These are phyloP conservation scores for Cheilosia urbana DNA, from an alignment of 2,888 invertebrate genomes.

Conservation along the genomic window DNA sequence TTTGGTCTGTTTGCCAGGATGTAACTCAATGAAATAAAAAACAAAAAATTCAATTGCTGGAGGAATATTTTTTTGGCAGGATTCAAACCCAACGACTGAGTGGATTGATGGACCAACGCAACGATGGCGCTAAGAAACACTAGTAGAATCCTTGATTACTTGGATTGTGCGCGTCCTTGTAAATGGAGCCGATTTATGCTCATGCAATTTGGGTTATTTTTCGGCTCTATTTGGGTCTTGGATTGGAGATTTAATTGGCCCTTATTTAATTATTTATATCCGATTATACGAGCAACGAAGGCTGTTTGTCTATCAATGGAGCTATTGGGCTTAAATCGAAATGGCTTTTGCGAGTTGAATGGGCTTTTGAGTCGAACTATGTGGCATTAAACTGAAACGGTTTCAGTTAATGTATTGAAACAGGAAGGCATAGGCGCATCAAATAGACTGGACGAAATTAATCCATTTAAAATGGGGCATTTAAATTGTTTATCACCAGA, in stretches of 20 bases:
- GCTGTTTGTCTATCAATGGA: conserved; percentile 2
- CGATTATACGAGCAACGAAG: conserved; percentile 43
- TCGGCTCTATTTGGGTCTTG: neutral
- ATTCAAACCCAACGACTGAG: neutral
- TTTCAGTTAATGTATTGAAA: neutral
- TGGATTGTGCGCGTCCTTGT: conserved; percentile 33
- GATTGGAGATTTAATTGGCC: conserved; percentile 30
- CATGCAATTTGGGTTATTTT: conserved; percentile 23
- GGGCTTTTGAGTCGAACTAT: neutral
- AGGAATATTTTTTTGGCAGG: conserved; percentile 5
- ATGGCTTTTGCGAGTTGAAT: neutral
- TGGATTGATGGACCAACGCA: neutral
- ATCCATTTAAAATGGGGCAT: neutral
- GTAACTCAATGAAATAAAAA: conserved; percentile 47
- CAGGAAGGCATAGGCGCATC: neutral
- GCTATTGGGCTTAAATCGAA: conserved; percentile 4
- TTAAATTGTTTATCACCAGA: too few species aligned
- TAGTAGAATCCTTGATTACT: conserved; percentile 40
- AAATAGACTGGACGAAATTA: neutral
- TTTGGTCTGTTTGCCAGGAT: conserved; percentile 42
- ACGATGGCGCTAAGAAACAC: neutral
- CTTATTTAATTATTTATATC: conserved; percentile 59
- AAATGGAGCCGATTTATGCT: conserved; percentile 50
- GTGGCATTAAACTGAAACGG: neutral
- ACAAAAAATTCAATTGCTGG: conserved; percentile 5